These are phyloP conservation scores for Acipenser transmontanus DNA, from an alignment of 2,797 vertebrate species.

Conservation along the genomic window DNA sequence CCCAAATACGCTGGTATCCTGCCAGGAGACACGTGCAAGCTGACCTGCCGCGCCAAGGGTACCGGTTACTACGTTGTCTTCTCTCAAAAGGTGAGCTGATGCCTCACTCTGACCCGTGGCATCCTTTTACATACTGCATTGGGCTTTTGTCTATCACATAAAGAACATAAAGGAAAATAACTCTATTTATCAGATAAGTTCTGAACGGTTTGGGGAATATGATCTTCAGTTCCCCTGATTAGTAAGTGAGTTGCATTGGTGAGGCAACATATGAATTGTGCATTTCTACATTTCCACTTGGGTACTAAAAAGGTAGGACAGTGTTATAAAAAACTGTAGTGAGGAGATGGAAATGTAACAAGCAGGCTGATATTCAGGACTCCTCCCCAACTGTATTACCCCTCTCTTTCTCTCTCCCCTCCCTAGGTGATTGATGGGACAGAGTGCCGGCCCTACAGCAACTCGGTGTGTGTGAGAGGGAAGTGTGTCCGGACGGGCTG, in stretches of 20 bases:
- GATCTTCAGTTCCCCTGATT: too few relatives aligned
- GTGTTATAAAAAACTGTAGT: too few relatives aligned
- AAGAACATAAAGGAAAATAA: too few relatives aligned
- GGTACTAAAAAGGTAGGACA: too few relatives aligned
- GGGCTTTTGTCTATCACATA: too few relatives aligned
- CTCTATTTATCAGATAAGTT: too few relatives aligned
- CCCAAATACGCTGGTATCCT: conserved; percentile 91
- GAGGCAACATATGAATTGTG: too few relatives aligned
- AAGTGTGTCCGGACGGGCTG: conserved; percentile 90
- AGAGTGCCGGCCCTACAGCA: conserved; percentile 87
- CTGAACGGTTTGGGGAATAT: too few relatives aligned
- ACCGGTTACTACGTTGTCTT: conserved; percentile 96
- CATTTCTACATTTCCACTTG: too few relatives aligned
- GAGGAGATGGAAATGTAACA: too few relatives aligned
- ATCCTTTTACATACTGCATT: too few relatives aligned
- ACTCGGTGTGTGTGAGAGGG: conserved; percentile 87
- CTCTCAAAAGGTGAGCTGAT: conserved; percentile 81
- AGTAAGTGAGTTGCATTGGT: too few relatives aligned
- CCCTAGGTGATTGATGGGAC: conserved; percentile 70
- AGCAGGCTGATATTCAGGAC: neutral
- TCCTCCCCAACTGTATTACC: neutral
- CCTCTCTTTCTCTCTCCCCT: neutral
- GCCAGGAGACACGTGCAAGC: conserved; percentile 85
- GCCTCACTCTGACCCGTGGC: neutral
- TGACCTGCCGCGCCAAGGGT: conserved; percentile 91